A percentile compares a stretch with the other conserved stretches of the same genome.
Conservation (phyloP, 2,797 vertebrate genomes). For the Sebastes steindachneri region DNA sequence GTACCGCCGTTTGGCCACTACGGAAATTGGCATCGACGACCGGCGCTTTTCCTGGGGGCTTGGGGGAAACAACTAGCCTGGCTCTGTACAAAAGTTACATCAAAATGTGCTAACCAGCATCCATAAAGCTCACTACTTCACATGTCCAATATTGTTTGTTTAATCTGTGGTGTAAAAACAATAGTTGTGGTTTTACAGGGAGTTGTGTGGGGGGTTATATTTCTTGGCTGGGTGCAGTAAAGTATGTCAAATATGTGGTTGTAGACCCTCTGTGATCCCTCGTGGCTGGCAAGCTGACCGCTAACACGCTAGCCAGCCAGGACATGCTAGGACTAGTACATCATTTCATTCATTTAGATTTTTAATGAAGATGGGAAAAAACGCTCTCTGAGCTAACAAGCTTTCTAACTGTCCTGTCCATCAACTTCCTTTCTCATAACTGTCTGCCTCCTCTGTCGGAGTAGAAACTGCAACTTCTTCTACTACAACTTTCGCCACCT, state of each 20-base stretch:
- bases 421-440: background rate
- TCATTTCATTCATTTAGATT: background rate
- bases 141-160: no score
- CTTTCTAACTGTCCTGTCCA: background rate
- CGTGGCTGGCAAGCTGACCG: background rate
- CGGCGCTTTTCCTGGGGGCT: no score
- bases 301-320: background rate
- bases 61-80: background rate
- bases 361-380: background rate
- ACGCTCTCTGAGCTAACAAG: background rate
- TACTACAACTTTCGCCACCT: background rate
- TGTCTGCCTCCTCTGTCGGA: background rate
- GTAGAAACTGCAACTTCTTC: background rate
- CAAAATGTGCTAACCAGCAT: background rate
- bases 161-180: background rate
- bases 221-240: background rate
- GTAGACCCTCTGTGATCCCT: background rate
- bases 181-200: background rate
- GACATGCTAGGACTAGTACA: background rate
- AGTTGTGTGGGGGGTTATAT: background rate
- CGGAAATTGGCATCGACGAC: no score
- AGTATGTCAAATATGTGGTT: background rate
- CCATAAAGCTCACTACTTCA: no score
- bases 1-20: no score
- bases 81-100: background rate